Evolutionary conservation across 1,140 invertebrate genomes (phyloP).

Genomic region (Uloborus diversus): DNA sequence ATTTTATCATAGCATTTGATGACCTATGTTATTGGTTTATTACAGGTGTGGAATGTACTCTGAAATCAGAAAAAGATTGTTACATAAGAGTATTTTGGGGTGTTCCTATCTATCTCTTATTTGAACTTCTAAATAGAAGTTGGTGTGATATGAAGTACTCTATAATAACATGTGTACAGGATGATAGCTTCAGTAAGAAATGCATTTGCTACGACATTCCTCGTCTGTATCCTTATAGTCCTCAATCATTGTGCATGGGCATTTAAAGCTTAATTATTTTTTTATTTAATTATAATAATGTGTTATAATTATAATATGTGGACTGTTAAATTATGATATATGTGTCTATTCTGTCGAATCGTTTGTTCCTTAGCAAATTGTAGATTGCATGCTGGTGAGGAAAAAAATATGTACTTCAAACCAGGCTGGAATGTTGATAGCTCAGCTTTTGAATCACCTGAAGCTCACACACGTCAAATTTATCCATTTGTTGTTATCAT

Average conservation of each 20-base stretch:
- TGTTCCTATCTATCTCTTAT: conserved; percentile 16
- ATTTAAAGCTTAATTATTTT: not conserved
- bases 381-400: not conserved
- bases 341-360: too few relatives aligned
- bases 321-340: too few relatives aligned
- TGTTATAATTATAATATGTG: too few relatives aligned
- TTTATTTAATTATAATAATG: not conserved
- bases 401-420: not conserved
- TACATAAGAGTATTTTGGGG: conserved; percentile 1
- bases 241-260: not conserved
- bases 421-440: not conserved
- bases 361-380: not conserved
- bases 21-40: not conserved
- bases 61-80: not conserved
- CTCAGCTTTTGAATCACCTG: not conserved
- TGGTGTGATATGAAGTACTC: not conserved
- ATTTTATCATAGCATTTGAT: not conserved
- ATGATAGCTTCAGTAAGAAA: not conserved
- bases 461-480: not conserved
- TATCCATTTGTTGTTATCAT: conserved; percentile 28
- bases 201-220: not conserved
- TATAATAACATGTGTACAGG: not conserved
- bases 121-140: not conserved
- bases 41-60: conserved; percentile 21
- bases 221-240: conserved; percentile 10